Base-by-base conservation (phyloP, 2,113 vertebrate genomes). In the Phyllostomus discolor region DNA sequence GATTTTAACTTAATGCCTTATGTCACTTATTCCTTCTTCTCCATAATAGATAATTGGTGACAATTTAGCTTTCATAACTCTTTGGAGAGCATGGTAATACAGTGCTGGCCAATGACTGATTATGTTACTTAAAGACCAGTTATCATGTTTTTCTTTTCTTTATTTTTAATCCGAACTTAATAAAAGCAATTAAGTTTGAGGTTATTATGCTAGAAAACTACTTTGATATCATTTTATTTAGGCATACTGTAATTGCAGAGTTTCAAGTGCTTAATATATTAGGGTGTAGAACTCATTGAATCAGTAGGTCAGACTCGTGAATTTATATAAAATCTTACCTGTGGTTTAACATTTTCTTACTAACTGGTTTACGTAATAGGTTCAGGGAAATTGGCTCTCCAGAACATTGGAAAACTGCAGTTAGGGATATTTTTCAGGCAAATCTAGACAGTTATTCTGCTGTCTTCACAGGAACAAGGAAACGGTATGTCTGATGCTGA, bases 121-220 rank as follows among this genome's bases (percentile, higher is more conserved):
- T 79, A 85, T 91, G 84, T 96, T 98, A 97, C 98, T 94, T 97
- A 94, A 94, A 98, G 90, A 19, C 95, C 72, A 76, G 52, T 98
- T 97, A 96, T 85, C 84, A 54, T 94, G 87, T 73, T 64, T 46
- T 93, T 85, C 35, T 98, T 89, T 84, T 72, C 76, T 79, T 70
- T 38, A 81, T 35, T 95, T 96, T 95, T 96, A 66, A 91, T 78
- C 88, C 48, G 52, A 57, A 82, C 7, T 95, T 70, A 26, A 75
- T 96, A 95, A 98, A 97, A 97, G 70, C 59, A 97, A 38, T 95
- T 89, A 75, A 66, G 15, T 12, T 84, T 62, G 50, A 70, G 38
- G 31, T 96, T 98, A 88, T 94, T 97, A 79, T 95, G 73, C 17
- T 88, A 91, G 80, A 64, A 76, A 69, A 97, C 92, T n/a, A 84